These are phyloP conservation scores for Montipora efflorescens DNA, from an alignment of 64 coral and sea anemone genomes.

Conservation along the genomic window DNA sequence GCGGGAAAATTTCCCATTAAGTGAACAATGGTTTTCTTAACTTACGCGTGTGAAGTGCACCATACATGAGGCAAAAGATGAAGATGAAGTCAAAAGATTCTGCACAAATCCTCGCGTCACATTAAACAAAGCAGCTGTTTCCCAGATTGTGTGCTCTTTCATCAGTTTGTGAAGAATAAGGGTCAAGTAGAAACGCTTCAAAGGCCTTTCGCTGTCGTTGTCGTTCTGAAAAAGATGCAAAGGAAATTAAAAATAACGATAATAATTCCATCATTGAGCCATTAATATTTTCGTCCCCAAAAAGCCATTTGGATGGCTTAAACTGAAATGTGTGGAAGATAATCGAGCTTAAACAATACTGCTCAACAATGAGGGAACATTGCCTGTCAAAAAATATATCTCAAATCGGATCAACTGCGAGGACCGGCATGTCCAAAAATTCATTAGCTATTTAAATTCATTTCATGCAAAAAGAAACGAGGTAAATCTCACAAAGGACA, in stretches of 20 bases:
- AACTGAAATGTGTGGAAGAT: too few relatives aligned
- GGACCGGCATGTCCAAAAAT: too few relatives aligned
- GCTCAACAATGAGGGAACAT: not conserved
- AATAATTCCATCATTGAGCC: not conserved
- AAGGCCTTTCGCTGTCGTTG: constrained; percentile 23
- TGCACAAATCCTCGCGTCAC: constrained; percentile 94
- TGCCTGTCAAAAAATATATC: not conserved
- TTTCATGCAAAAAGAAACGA: too few relatives aligned
- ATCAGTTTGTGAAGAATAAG: constrained; percentile 91
- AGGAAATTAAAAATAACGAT: not conserved
- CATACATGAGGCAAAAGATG: constrained; percentile 89
- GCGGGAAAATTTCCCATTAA: too few relatives aligned
- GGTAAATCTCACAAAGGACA: too few relatives aligned
- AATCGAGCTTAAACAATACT: not conserved
- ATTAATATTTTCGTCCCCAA: not conserved
- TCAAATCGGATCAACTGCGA: not conserved
- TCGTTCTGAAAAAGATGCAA: not conserved
- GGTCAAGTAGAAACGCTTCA: constrained; percentile 86
- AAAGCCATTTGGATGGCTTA: not conserved
- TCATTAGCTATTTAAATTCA: too few relatives aligned
- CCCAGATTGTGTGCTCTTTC: constrained; percentile 78
- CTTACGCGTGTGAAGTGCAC: constrained; percentile 90
- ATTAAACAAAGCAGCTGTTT: constrained; percentile 74
- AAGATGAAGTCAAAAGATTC: constrained; percentile 84
- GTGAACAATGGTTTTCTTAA: not conserved